phyloP scores from a whole-genome alignment of 1,140 invertebrate genomes.

The Drosophila ercepeae region DNA sequence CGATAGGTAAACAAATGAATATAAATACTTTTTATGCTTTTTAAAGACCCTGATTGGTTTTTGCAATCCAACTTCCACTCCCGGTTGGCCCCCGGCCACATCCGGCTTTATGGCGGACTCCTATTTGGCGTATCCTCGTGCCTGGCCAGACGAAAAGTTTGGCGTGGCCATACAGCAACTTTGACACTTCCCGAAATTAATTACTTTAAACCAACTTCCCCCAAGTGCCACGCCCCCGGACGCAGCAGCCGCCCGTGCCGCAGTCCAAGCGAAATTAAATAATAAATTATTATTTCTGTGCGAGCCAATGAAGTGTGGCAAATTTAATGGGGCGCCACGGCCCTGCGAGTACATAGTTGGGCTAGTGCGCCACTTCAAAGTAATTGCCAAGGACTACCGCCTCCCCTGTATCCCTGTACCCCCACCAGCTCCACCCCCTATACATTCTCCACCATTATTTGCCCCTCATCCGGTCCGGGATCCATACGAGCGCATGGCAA shows the following conservation, averaged over 20 bases:
- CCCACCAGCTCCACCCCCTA: too few relatives aligned
- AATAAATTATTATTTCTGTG: slow-evolving; percentile 79
- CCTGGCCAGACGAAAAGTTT: slow-evolving; percentile 43
- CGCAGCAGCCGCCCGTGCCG: neutral
- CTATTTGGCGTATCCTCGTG: slow-evolving; percentile 29
- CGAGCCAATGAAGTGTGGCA: slow-evolving; percentile 78
- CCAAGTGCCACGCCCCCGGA: slow-evolving; percentile 16
- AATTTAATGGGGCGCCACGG: slow-evolving; percentile 71
- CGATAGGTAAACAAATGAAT: neutral
- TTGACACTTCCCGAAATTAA: slow-evolving; percentile 79
- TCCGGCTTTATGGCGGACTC: slow-evolving; percentile 10
- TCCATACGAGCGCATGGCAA: slow-evolving; percentile 52
- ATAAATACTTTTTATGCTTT: neutral
- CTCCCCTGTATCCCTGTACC: neutral
- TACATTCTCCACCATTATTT: neutral
- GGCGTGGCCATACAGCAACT: slow-evolving; percentile 63
- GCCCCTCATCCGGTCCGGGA: slow-evolving; percentile 19
- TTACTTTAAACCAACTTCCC: slow-evolving; percentile 69
- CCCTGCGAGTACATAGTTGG: slow-evolving; percentile 65
- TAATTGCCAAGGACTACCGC: slow-evolving; percentile 63
- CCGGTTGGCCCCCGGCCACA: slow-evolving; percentile 13
- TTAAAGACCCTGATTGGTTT: slow-evolving; percentile 14
- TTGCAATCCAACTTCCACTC: neutral
- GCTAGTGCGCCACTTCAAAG: slow-evolving; percentile 76
- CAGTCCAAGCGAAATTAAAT: slow-evolving; percentile 62